Evolutionary conservation across 1,140 invertebrate genomes (phyloP), one percentile per base, ranked within the genome.

Genomic region (Drosophila pectinifera): DNA sequence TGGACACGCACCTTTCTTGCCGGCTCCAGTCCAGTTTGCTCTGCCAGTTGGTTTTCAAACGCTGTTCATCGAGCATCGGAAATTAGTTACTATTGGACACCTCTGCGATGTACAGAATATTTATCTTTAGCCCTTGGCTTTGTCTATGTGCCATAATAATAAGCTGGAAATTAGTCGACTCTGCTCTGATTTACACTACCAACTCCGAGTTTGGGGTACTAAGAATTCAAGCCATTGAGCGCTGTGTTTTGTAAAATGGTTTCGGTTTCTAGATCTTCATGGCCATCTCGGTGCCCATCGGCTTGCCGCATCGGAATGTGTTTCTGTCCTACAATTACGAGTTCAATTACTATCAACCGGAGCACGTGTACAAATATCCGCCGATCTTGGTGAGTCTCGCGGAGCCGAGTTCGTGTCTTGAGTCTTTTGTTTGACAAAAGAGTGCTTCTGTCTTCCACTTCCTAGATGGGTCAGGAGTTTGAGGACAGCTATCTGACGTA

Each of bases 311-410:
- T 77, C 95, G 95, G 67, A 95, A 95, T 77, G 94, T 96, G 16
- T 95, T 95, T 65, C 84, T 96, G 13, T 96, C 96, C 0, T 96
- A 95, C 79, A 96, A 96, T 85, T 95, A 96, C 76, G 96, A 96
- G 88, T 95, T 95, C 0, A 95, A 94, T 90, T 96, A 96, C 91
- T 91, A 84, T 67, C 91, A 95, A 1, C 89, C 91, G 4, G 68
- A 88, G 34, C 83, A 77, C 18, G 76, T 84, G 5, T 91, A 85
- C 69, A 78, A 79, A 36, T 70, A 89, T 55, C 91, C 91, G 1
- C 84, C 91, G 4, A 81, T 86, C 53, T 73, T 89, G 64, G 90
- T 91, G 49, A 59, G 82, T 73, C 0, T 13, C 11, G 1, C 20
- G 0, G 1, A 5, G 0, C 2, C 3, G 16, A 8, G 48, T 74